Evolutionary conservation across 1,140 invertebrate genomes (phyloP), one percentile per base, ranked within the genome.

Genomic region (Ceratosolen solmsi): DNA sequence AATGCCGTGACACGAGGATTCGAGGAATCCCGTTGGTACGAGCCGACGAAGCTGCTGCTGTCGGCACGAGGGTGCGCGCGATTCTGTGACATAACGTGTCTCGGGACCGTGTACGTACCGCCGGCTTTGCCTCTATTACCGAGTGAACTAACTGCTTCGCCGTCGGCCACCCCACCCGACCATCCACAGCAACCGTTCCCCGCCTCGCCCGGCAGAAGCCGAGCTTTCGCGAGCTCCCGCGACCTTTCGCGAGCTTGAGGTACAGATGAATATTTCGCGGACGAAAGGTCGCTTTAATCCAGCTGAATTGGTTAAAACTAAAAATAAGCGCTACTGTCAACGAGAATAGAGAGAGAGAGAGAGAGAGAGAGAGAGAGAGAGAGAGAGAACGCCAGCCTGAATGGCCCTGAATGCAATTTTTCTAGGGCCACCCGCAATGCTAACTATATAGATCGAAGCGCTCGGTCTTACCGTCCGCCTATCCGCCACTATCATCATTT

Each of bases 61-160:
- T 51, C 65, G 46, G 68, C 68, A 63, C 80, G 72, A 54, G 68
- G 30, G 68, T 75, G 68, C 74, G 75, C 80, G 68, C 63, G 68
- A 56, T 27, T 82, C 65, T 82, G 58, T 78, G 80, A 78, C 56
- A 82, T 82, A 82, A 82, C 60, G 75, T 30, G 38, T 4, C 60
- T n/a, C 1, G 9, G 13, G n/a, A 4, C 51, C 1, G 20, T 20
- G n/a, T 17, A 70, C 41, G 33, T 56, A 33, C 15, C 20, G 41
- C 27, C 58, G 79, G 51, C 17, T 60, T 0, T 60, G 22, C n/a
- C 58, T 51, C 27, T 75, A 38, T n/a, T 30, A 25, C 11, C 38
- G 54, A 15, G 38, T 13, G 25, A 30, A 30, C 22, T 0, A 11
- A 2, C 27, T 33, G 2, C 0, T 22, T 27, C 56, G 70, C 54